These are phyloP conservation scores for Vombatus ursinus DNA, from an alignment of 2,113 vertebrate species.

Conservation along the genomic window DNA sequence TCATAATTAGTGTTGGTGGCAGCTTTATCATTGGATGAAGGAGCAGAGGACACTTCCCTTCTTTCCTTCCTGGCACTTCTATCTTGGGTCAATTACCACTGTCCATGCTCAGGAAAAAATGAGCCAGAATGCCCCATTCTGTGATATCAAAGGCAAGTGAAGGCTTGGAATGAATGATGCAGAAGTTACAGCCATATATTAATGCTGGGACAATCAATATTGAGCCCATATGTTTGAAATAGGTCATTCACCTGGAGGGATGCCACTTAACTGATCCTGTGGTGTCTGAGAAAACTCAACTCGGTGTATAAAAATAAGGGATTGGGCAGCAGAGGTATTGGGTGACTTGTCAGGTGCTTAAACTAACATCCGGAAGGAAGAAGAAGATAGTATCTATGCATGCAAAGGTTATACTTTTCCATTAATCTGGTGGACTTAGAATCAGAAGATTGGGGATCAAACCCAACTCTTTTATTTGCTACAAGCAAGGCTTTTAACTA, in stretches of 20 bases:
- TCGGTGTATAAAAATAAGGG: neutral
- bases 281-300: neutral
- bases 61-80: neutral
- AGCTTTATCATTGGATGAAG: neutral
- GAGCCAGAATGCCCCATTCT: neutral
- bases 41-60: neutral
- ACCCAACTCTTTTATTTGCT: neutral
- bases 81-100: neutral
- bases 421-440: neutral
- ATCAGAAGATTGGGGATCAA: neutral
- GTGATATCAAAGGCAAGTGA: neutral
- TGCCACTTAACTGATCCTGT: neutral
- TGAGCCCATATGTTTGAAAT: neutral
- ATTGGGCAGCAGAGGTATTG: neutral
- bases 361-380: neutral
- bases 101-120: neutral
- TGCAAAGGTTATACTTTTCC: neutral
- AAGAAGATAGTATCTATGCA: neutral
- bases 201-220: neutral
- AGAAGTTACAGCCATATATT: neutral
- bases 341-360: neutral
- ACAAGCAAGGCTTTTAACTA: neutral
- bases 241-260: neutral
- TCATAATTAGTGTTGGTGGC: neutral
- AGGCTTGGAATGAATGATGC: neutral